phyloP scores from a whole-genome alignment of 2,888 invertebrate species.

The Mythimna vitellina region DNA sequence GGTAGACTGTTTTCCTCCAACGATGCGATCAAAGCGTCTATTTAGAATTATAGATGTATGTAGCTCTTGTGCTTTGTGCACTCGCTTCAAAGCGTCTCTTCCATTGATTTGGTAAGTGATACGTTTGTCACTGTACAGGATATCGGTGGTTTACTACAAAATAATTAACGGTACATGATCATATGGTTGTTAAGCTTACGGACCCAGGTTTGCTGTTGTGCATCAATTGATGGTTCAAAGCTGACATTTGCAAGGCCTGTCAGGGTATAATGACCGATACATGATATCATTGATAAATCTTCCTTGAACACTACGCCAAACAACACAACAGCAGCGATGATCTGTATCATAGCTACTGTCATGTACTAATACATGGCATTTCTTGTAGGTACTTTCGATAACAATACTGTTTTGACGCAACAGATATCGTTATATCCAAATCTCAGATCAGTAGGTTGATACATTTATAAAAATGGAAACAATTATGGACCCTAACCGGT shows the following conservation, averaged over 20 bases:
- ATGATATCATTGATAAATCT: background rate
- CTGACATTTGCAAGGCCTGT: background rate
- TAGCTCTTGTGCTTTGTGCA: conserved; percentile 1
- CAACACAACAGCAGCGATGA: too few relatives aligned
- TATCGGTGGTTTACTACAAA: background rate
- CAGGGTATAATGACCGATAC: background rate
- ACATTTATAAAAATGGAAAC: too few relatives aligned
- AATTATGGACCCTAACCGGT: too few relatives aligned
- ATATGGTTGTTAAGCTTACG: background rate
- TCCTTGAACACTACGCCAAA: background rate
- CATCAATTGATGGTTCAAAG: background rate
- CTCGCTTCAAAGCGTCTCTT: background rate
- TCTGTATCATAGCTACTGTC: background rate
- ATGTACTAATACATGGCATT: background rate
- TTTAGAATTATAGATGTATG: background rate
- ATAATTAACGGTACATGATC: background rate
- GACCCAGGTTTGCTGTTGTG: background rate
- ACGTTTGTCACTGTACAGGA: background rate
- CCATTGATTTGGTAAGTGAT: background rate
- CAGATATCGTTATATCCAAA: background rate
- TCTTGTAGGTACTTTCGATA: background rate
- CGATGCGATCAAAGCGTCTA: background rate
- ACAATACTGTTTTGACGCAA: background rate
- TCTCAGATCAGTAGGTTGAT: too few relatives aligned
- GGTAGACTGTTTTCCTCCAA: background rate